Base-by-base conservation (phyloP, 2,888 invertebrate species). In the Caenorhabditis parvicauda region DNA sequence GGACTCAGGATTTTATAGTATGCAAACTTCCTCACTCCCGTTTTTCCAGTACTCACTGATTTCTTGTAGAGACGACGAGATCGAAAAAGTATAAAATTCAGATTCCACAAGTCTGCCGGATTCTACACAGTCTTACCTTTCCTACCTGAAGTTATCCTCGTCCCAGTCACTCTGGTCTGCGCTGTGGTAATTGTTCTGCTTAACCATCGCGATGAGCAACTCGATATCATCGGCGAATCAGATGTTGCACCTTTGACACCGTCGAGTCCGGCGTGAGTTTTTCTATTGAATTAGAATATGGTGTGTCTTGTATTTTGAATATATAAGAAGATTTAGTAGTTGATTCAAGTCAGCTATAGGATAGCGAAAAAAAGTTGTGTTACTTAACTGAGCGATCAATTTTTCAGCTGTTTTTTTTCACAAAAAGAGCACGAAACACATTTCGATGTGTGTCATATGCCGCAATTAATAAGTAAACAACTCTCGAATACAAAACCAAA, bases 71-170 rank as follows among this genome's bases (percentile, higher is more conserved):
- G n/a, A n/a, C n/a, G n/a, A n/a, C n/a, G n/a, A n/a, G n/a, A n/a
- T n/a, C n/a, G n/a, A n/a, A n/a, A n/a, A n/a, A n/a, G n/a, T n/a
- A n/a, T n/a, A n/a, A n/a, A n/a, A n/a, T 64, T 64, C 48, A 69
- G 72, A 22, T 64, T 70, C 54, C 67, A 72, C 35, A 53, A 52
- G 21, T 45, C 53, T n/a, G 63, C 58, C 27, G 60, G 56, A 6
- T 64, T 71, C 48, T 57, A 67, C 9, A 61, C 67, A 9, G 38
- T 62, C 12, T 56, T 71, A 22, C 45, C 72, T 2, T 61, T 77
- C 37, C 47, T 69, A 19, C 75, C 77, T 7, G 77, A 77, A 42
- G 55, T 74, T 28, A 48, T 73, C 27, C 57, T 69, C 7, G 37
- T 70, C 6, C 38, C 65, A 14, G 52, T 52, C 14, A 63, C 77